A percentile compares a stretch with the other conserved stretches of the same genome.
These are phyloP conservation scores for Leptinotarsa texana DNA, from an alignment of 1,140 invertebrate genomes.

Conservation along the genomic window DNA sequence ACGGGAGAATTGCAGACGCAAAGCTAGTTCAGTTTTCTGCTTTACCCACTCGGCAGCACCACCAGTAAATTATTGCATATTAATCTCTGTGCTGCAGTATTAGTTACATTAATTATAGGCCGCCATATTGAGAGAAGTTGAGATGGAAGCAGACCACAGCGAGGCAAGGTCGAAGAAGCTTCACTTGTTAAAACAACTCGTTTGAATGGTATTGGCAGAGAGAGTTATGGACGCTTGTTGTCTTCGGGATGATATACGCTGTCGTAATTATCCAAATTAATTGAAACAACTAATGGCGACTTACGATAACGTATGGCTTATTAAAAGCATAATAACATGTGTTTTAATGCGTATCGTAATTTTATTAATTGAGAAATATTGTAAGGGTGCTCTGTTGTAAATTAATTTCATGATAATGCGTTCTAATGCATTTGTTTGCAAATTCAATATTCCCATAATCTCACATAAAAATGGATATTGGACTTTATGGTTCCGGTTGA, in stretches of 20 bases:
- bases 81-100: constrained; percentile 57
- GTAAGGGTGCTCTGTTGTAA: constrained; percentile 47
- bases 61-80: constrained; percentile 56
- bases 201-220: constrained; percentile 33
- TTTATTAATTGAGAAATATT: constrained; percentile 53
- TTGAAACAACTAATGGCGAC: constrained; percentile 50
- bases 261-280: constrained; percentile 45
- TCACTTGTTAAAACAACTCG: constrained; percentile 10
- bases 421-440: constrained; percentile 26
- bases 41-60: constrained; percentile 48
- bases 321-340: constrained; percentile 52
- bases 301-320: constrained; percentile 48
- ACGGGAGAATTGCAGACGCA: constrained; percentile 45
- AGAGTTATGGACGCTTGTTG: constrained; percentile 45
- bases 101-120: constrained; percentile 56
- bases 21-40: constrained; percentile 53
- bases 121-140: constrained; percentile 51
- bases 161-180: constrained; percentile 35
- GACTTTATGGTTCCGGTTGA: too few relatives aligned
- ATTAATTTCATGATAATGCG: constrained; percentile 34
- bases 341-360: constrained; percentile 49
- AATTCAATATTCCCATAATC: constrained; percentile 1
- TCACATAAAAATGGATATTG: too few relatives aligned
- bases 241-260: constrained; percentile 41
- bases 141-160: constrained; percentile 47